Base-by-base conservation (phyloP, 2,888 invertebrate species). In the Drosophila affinis region DNA sequence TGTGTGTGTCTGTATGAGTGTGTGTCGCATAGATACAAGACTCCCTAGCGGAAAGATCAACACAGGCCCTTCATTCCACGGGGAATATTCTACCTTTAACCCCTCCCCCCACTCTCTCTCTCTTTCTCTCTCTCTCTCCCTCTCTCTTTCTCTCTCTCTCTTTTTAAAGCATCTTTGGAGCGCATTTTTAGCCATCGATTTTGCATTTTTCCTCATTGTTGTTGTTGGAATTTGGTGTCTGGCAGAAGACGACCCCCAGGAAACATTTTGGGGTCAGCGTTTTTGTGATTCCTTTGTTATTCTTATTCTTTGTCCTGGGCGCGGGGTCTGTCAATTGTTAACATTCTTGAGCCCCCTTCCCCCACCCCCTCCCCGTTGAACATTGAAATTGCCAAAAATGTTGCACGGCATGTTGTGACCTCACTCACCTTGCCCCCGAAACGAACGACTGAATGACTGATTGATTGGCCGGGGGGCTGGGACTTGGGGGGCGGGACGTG, bases 121-220 rank as follows among this genome's bases (percentile, higher is more conserved):
- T 21, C 14, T 12, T 12, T 1, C 12, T 7, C 29, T 21, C 21
- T 21, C 21, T 1, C 21, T 21, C 3, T 21, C 3, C 3, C 9
- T 10, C 27, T 1, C 7, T 27, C 27, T 6, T 7, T 6, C 6
- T 27, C 27, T 27, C 14, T 14, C 14, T 14, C 6, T 14, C 24
- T 14, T 24, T 62, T 71, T 71, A 63, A 71, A 71, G 65, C 65
- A 39, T 49, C 46, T 58, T 44, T 56, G 39, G 47, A 47, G 29
- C 29, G 17, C 55, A 51, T 44, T 70, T 29, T 56, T 60, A 21
- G 54, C 63, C 75, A 80, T 83, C 78, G 83, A 81, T 82, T 86
- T 82, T 77, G 80, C 78, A 82, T 85, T 85, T 72, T 72, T 21
- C 53, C n/a, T n/a, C n/a, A n/a, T n/a, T 48, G 18, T 14, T 12